These are phyloP conservation scores for Spondyliosoma cantharus DNA, from an alignment of 2,797 vertebrate genomes.

Conservation along the genomic window DNA sequence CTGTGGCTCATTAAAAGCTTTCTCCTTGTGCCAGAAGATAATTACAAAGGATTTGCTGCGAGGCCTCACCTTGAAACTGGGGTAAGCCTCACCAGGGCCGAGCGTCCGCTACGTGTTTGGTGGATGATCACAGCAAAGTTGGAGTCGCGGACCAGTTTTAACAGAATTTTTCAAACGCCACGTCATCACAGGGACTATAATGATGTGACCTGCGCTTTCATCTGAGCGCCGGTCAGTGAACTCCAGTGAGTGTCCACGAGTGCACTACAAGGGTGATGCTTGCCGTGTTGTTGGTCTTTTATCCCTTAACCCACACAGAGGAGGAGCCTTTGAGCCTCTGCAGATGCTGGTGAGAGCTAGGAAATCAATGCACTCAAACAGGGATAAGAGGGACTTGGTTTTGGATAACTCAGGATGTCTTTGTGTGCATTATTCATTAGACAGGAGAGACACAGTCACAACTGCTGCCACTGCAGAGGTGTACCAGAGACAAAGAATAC, in stretches of 20 bases:
- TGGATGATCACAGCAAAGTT: slow-evolving; percentile 51
- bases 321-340: slow-evolving; percentile 68
- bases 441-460: slow-evolving; percentile 64
- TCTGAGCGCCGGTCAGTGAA: slow-evolving; percentile 52
- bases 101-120: slow-evolving; percentile 49
- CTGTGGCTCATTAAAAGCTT: slow-evolving; percentile 64
- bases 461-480: slow-evolving; percentile 64
- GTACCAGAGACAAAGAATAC: slow-evolving; percentile 64
- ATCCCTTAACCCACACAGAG: slow-evolving; percentile 58
- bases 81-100: slow-evolving; percentile 31
- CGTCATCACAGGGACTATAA: slow-evolving; percentile 30
- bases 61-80: slow-evolving; percentile 50
- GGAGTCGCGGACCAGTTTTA: slow-evolving; percentile 23
- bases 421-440: slow-evolving; percentile 83
- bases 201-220: slow-evolving; percentile 54
- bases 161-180: slow-evolving; percentile 42
- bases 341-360: slow-evolving; percentile 69
- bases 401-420: slow-evolving; percentile 78
- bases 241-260: slow-evolving; percentile 48
- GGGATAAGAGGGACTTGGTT: slow-evolving; percentile 80
- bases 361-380: slow-evolving; percentile 81
- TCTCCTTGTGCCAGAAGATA: slow-evolving; percentile 51
- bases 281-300: slow-evolving; percentile 72
- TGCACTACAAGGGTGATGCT: slow-evolving; percentile 57
- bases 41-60: slow-evolving; percentile 63